Conservation (phyloP, 2,888 invertebrate genomes). For the Muschampia plurimacula region DNA sequence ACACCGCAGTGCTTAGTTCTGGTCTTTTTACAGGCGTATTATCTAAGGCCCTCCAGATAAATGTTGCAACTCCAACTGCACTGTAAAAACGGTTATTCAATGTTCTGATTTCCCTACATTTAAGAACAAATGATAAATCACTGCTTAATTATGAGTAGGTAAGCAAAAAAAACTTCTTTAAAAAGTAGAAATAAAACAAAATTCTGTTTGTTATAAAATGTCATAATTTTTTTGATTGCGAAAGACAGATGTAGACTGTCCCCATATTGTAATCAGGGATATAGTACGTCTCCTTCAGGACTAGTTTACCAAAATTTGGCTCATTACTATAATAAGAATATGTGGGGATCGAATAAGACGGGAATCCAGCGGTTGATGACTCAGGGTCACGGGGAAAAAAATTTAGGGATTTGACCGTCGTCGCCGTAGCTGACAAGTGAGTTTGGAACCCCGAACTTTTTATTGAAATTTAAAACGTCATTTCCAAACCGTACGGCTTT, state of each 20-base stretch:
- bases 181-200: too few relatives aligned
- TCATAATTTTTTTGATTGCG: too few relatives aligned
- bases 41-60: too few relatives aligned
- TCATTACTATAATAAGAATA: neutral
- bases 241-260: neutral
- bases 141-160: too few relatives aligned
- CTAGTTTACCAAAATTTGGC: neutral
- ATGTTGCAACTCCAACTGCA: too few relatives aligned
- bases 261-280: neutral
- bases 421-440: constrained; percentile 24
- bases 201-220: too few relatives aligned
- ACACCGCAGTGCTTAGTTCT: too few relatives aligned
- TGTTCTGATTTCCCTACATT: too few relatives aligned
- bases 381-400: neutral
- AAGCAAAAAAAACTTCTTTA: too few relatives aligned
- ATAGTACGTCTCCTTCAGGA: neutral
- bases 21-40: too few relatives aligned
- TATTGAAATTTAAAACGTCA: constrained; percentile 36
- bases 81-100: too few relatives aligned
- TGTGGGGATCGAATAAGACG: neutral
- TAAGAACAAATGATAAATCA: too few relatives aligned
- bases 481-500: constrained; percentile 23
- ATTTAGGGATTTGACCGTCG: constrained; percentile 4
- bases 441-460: constrained; percentile 24
- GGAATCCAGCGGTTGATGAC: neutral